Base-by-base conservation (phyloP, 2,797 vertebrate species). In the Margarornis squamiger region DNA sequence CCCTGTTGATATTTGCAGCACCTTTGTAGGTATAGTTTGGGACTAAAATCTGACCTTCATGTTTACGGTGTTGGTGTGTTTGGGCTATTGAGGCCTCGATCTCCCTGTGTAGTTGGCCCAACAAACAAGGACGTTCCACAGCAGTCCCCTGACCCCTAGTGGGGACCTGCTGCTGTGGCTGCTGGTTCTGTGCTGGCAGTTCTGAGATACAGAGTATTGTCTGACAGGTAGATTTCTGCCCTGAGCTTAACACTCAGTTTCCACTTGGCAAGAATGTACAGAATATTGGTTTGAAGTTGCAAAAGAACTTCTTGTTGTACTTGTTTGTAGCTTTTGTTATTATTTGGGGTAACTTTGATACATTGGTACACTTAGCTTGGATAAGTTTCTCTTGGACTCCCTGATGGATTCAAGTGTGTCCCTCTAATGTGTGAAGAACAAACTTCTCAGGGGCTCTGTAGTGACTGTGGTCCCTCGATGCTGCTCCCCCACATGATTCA, bases 131-230 rank as follows among this genome's bases (percentile, higher is more conserved):
- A 36, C 20, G 43, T 90, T 62, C 23, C 75, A 10, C 19, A 84
- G 90, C 51, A 34, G 81, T 94, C 74, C 30, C 19, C 91, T 97
- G 97, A 93, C 97, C 96, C 74, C 97, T 97, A 86, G 91, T 94
- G 97, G 93, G 81, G 74, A 67, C 38, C 30, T 82, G 72, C 27
- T 72, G 21, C 55, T 32, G 13, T 10, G 14, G 57, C 70, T 41
- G 45, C 55, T 75, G 58, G 5, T 20, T n/a, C 32, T 46, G 29
- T 24, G 38, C 61, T 58, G 36, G 14, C 19, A 38, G 24, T 36
- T 63, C 17, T 9, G 19, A 45, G 5, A 14, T 4, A 52, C 2
- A 45, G 59, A 30, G 18, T 1, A 0, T 32, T 62, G 41, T 38
- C n/a, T 83, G 63, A 49, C 76, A 30, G 8, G 14, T 3, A 49